Evolutionary conservation across 2,888 invertebrate genomes (phyloP).

Genomic region (Pterobdella sp.): DNA sequence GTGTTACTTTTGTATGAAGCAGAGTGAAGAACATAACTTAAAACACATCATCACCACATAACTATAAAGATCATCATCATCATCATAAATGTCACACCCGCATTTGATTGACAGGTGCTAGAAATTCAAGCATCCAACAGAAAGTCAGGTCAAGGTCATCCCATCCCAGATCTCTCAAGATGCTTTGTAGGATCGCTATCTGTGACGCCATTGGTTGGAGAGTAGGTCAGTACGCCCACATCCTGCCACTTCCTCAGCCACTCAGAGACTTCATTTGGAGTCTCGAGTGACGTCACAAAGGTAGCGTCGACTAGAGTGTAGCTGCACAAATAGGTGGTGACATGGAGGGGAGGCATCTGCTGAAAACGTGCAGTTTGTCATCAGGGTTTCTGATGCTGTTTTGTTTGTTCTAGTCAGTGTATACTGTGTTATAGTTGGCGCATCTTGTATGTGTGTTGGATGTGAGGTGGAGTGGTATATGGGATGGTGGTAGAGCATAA

Average conservation of each 20-base stretch:
- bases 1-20: neutral
- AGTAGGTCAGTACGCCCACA: conserved; percentile 30
- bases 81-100: too few species aligned
- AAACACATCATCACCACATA: neutral
- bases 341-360: neutral
- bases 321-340: neutral
- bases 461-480: too few species aligned
- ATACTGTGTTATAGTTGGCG: too few species aligned
- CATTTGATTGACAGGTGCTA: conserved; percentile 3
- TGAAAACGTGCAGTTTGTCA: too few species aligned
- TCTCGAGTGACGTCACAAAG: conserved; percentile 28
- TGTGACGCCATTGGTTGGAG: conserved; percentile 36
- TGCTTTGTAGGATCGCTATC: conserved; percentile 36
- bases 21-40: neutral
- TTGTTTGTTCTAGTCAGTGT: too few species aligned
- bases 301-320: neutral
- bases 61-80: too few species aligned
- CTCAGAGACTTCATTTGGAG: conserved; percentile 35
- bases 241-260: conserved; percentile 34
- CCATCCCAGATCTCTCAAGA: conserved; percentile 34
- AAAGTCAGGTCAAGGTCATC: conserved; percentile 32
- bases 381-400: too few species aligned
- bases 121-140: conserved; percentile 33
- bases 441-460: too few species aligned
- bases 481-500: too few species aligned